Percentiles rank a stretch among this genome's conserved stretches.
Conservation (phyloP, 2,113 vertebrate genomes). For the Tautogolabrus adspersus region DNA sequence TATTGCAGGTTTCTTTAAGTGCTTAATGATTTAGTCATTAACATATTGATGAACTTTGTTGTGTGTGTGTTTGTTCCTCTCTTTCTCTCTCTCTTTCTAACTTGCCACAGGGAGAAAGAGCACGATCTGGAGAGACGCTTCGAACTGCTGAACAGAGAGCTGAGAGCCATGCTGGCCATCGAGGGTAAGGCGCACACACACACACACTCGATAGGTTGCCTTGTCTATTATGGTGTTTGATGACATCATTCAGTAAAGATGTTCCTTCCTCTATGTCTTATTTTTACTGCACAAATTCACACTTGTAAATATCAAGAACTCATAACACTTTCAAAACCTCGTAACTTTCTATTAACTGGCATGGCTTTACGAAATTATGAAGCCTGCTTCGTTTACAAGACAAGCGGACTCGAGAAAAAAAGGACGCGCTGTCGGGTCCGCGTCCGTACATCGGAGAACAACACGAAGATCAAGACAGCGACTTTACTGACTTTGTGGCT, state of each 20-base stretch:
- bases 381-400: too few relatives aligned
- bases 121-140: conserved; percentile 99
- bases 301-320: not conserved
- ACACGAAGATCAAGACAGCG: too few relatives aligned
- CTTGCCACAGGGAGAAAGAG: conserved; percentile 99
- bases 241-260: not conserved
- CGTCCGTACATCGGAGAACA: too few relatives aligned
- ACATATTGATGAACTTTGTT: conserved; percentile 99
- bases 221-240: not conserved
- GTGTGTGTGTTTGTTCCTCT: conserved; percentile 40
- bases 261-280: too few relatives aligned
- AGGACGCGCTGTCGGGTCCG: too few relatives aligned
- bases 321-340: not conserved
- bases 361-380: too few relatives aligned
- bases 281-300: not conserved
- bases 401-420: too few relatives aligned
- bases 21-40: conserved; percentile 99
- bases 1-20: conserved; percentile 97
- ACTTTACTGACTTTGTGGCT: too few relatives aligned
- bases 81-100: conserved; percentile 66
- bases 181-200: conserved; percentile 89
- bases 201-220: not conserved
- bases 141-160: conserved; percentile 97
- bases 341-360: not conserved
- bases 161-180: conserved; percentile 97